Evolutionary conservation across 37 sponge, comb jelly and placozoan species (phyloP).

Genomic region (Mnemiopsis leidyi): DNA sequence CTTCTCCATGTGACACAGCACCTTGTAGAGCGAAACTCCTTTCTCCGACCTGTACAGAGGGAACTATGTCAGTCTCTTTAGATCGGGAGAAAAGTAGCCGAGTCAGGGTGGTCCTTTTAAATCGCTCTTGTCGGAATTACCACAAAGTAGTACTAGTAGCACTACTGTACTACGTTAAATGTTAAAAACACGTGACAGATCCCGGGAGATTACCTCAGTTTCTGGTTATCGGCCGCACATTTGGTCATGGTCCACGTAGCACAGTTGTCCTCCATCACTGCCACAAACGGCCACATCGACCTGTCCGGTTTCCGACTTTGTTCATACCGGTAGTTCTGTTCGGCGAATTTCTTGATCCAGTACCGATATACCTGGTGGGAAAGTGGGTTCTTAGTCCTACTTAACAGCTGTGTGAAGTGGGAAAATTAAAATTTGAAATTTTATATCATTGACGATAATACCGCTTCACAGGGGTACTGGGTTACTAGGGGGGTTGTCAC

Average conservation of each 20-base stretch:
- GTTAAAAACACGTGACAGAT: background rate
- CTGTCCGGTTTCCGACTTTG: background rate
- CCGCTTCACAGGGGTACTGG: background rate
- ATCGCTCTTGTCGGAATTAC: too few relatives aligned
- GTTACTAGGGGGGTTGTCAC: background rate
- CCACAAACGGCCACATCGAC: conserved; percentile 17
- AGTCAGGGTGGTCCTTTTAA: too few relatives aligned
- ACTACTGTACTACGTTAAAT: too few relatives aligned
- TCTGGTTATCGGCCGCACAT: background rate
- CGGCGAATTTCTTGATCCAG: conserved; percentile 35
- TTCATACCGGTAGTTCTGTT: conserved; percentile 34
- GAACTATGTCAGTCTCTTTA: too few relatives aligned
- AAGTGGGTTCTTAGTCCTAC: background rate
- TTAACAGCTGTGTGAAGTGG: background rate
- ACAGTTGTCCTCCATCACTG: conserved; percentile 41
- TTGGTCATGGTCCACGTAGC: conserved; percentile 46
- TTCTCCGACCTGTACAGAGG: conserved; percentile 6
- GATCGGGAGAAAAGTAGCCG: too few relatives aligned
- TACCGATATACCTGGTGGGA: background rate
- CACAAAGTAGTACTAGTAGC: too few relatives aligned
- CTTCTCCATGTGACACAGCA: conserved; percentile 39
- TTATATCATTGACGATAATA: background rate
- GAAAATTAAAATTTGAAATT: conserved; percentile 10
- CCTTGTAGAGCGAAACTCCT: background rate
- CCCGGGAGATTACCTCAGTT: background rate